Evolutionary conservation across 1,140 invertebrate genomes (phyloP).

Genomic region (Tribolium castaneum): DNA sequence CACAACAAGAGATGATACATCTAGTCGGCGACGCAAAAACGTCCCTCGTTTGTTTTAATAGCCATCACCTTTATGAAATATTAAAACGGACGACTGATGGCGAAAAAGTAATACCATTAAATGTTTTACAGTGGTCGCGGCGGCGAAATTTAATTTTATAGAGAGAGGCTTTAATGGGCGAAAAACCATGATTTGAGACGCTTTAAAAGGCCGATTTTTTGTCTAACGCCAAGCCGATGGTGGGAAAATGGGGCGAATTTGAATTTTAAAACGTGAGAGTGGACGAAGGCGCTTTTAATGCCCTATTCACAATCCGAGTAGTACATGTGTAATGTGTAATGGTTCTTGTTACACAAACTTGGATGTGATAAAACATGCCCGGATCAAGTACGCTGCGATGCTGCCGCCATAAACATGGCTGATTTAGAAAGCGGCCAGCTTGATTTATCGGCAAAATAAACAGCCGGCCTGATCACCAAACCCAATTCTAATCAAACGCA

Average conservation of each 20-base stretch:
- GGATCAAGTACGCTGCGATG: constrained; percentile 14
- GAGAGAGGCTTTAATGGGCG: constrained; percentile 15
- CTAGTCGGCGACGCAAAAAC: constrained; percentile 11
- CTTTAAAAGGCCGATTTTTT: constrained; percentile 35
- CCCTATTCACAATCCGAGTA: constrained; percentile 22
- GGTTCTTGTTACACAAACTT: constrained; percentile 30
- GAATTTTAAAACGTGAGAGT: constrained; percentile 12
- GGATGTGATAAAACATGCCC: constrained; percentile 19
- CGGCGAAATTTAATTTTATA: constrained; percentile 36
- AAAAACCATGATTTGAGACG: constrained; percentile 24
- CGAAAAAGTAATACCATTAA: constrained; percentile 46
- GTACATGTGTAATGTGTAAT: constrained; percentile 31
- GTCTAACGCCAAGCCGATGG: constrained; percentile 21
- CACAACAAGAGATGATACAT: constrained; percentile 6
- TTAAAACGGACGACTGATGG: not conserved
- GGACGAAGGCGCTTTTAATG: constrained; percentile 19
- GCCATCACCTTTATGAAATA: constrained; percentile 28
- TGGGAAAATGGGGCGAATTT: constrained; percentile 28
- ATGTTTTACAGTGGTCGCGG: constrained; percentile 26
- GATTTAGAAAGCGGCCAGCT: constrained; percentile 20
- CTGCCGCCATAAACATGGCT: constrained; percentile 10
- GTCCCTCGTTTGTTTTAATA: not conserved
- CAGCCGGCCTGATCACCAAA: not conserved
- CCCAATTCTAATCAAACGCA: not conserved
- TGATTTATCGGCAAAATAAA: constrained; percentile 8